Percentiles rank a stretch among this genome's conserved stretches.
Evolutionary conservation across 2,888 invertebrate species (phyloP).

Genomic region (Eledone cirrhosa): DNA sequence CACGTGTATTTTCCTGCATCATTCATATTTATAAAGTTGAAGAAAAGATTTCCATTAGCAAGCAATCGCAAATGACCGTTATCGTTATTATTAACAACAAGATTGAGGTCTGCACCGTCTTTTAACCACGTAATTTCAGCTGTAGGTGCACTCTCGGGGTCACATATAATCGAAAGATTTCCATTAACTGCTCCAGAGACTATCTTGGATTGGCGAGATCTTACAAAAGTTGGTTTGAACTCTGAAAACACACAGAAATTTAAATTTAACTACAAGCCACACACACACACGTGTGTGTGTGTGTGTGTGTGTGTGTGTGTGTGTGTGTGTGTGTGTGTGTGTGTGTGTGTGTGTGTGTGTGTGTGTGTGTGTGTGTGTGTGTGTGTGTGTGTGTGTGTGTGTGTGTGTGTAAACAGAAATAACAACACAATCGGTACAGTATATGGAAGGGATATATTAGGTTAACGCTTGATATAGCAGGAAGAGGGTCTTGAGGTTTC

Average conservation of each 20-base stretch:
- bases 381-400: background rate
- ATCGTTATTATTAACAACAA: constrained; percentile 30
- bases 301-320: no score
- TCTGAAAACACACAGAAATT: constrained; percentile 45
- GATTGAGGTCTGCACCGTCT: constrained; percentile 71
- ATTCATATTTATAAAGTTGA: constrained; percentile 69
- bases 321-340: background rate
- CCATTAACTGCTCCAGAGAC: constrained; percentile 93
- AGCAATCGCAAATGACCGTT: constrained; percentile 72
- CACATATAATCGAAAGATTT: constrained; percentile 86
- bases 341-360: background rate
- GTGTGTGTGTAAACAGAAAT: no score
- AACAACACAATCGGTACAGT: no score
- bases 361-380: background rate
- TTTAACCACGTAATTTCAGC: constrained; percentile 85
- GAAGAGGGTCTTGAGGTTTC: no score
- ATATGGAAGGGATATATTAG: no score
- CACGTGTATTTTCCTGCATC: constrained; percentile 58
- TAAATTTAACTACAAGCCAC: no score
- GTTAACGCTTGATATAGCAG: no score
- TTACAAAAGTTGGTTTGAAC: constrained; percentile 86
- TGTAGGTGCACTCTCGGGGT: constrained; percentile 92
- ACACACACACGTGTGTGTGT: no score
- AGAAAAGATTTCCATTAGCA: constrained; percentile 85
- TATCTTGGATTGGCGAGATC: constrained; percentile 81